These are phyloP conservation scores for Sebastes vulpes DNA, from an alignment of 2,797 vertebrate genomes.

Conservation along the genomic window DNA sequence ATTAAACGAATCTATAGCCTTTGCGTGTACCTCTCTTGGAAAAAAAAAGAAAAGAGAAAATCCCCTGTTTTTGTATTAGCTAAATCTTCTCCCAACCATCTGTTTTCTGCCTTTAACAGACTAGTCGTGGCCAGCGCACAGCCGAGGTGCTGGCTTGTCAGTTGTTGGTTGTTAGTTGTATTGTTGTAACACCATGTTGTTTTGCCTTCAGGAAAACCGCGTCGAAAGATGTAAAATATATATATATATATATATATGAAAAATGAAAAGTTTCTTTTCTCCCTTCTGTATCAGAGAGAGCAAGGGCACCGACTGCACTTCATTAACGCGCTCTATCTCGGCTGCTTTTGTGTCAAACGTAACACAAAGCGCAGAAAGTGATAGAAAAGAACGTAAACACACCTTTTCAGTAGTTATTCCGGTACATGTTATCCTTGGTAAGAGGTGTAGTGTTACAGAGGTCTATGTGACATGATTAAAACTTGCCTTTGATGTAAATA, in stretches of 20 bases:
- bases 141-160: constrained; percentile 31
- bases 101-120: constrained; percentile 55
- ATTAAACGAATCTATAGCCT: constrained; percentile 49
- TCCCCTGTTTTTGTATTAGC: constrained; percentile 52
- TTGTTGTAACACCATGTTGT: constrained; percentile 41
- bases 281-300: constrained; percentile 32
- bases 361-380: constrained; percentile 42
- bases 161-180: constrained; percentile 48
- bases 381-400: constrained; percentile 10
- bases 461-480: constrained; percentile 1
- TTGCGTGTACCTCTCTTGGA: constrained; percentile 11
- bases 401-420: constrained; percentile 29
- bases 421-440: constrained; percentile 31
- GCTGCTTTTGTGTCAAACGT: constrained; percentile 45
- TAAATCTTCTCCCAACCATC: constrained; percentile 58
- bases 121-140: constrained; percentile 22
- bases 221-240: constrained; percentile 41
- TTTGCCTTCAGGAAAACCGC: constrained; percentile 55
- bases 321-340: constrained; percentile 66
- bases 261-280: constrained; percentile 61
- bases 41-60: constrained; percentile 46
- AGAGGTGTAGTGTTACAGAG: not conserved
- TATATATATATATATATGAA: constrained; percentile 32
- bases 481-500: constrained; percentile 27
- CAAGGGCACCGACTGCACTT: constrained; percentile 45